A percentile compares a stretch with the other conserved stretches of the same genome.
These are phyloP conservation scores for Bovichtus diacanthus DNA, from an alignment of 2,797 vertebrate species.

Conservation along the genomic window DNA sequence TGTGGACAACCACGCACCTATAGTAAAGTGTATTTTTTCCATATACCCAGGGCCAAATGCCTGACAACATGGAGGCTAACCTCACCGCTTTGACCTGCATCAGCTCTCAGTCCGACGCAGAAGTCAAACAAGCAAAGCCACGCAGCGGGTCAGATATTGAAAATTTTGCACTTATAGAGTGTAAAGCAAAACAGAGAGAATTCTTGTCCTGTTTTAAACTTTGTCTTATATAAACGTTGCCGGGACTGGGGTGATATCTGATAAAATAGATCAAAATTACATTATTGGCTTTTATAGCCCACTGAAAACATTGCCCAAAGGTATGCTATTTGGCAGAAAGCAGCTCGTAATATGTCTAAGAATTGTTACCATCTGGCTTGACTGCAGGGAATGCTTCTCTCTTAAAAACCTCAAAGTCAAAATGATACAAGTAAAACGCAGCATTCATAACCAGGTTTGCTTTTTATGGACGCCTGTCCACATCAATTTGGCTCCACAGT, in stretches of 20 bases:
- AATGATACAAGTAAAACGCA: conserved; percentile 86
- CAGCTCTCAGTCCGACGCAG: conserved; percentile 31
- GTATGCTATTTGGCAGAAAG: conserved; percentile 88
- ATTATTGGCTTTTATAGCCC: conserved; percentile 89
- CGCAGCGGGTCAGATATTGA: conserved; percentile 77
- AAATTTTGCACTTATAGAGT: conserved; percentile 63
- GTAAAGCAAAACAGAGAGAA: conserved; percentile 73
- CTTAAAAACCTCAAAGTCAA: conserved; percentile 89
- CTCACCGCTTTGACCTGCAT: conserved; percentile 36
- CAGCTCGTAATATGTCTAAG: conserved; percentile 87
- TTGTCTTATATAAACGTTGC: conserved; percentile 80
- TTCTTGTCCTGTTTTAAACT: conserved; percentile 78
- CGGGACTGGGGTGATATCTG: conserved; percentile 82
- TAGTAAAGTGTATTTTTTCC: conserved; percentile 67
- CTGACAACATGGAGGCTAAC: conserved; percentile 57
- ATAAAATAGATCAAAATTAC: conserved; percentile 90
- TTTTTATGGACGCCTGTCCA: conserved; percentile 81
- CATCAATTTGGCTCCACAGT: conserved; percentile 76
- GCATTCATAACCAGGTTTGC: conserved; percentile 85
- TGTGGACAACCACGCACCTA: conserved; percentile 53
- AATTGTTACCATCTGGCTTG: conserved; percentile 90
- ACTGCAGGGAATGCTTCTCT: conserved; percentile 87
- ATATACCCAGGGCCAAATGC: conserved; percentile 47
- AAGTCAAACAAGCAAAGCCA: conserved; percentile 82
- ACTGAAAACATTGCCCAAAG: conserved; percentile 88